Base-by-base conservation (phyloP, 2,113 vertebrate genomes). In the Chinchilla lanigera region DNA sequence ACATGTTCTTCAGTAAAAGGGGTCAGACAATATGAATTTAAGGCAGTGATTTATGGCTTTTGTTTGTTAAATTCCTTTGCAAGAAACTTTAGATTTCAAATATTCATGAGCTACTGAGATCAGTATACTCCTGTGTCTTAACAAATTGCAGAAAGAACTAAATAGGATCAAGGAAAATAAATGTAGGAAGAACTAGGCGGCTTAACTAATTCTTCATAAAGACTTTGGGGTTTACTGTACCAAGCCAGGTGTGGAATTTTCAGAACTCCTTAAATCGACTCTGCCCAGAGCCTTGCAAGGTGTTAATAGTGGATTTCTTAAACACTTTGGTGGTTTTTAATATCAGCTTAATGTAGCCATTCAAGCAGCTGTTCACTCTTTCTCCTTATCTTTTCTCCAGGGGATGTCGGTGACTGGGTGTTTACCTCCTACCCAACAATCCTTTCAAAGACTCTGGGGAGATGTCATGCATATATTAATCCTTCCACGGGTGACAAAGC, bases 111-210 rank as follows among this genome's bases (percentile, higher is more conserved):
- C 93, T 94, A 50, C 90, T 93, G 58, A 82, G 75, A 93, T 97
- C 38, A 60, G 30, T 56, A 52, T 67, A 97, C 89, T 97, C 90
- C 86, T 97, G 86, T 84, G 87, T 96, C 85, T 95, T 82, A 82
- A 94, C 81, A 97, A 94, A 96, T 67, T 94, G 75, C 94, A 97
- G 90, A 87, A 95, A 83, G 63, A 86, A 89, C 86, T 81, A 96
- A 95, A 97, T 83, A 95, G 85, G 77, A 97, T 97, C 90, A 97
- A 90, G 67, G 85, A 86, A 97, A 97, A 97, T 96, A 97, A 93
- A 97, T 95, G 78, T 67, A 82, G 78, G 44, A 94, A 88, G 90
- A 96, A 97, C 88, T 95, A 93, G 75, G 63, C 47, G 86, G 67
- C 73, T 98, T 97, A 95, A 94, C 94, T 95, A 92, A 94, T 96